Percentiles rank a stretch among this genome's conserved stretches.
These are phyloP conservation scores for Asteroscopus sphinx DNA, from an alignment of 2,888 invertebrate genomes.

Conservation along the genomic window DNA sequence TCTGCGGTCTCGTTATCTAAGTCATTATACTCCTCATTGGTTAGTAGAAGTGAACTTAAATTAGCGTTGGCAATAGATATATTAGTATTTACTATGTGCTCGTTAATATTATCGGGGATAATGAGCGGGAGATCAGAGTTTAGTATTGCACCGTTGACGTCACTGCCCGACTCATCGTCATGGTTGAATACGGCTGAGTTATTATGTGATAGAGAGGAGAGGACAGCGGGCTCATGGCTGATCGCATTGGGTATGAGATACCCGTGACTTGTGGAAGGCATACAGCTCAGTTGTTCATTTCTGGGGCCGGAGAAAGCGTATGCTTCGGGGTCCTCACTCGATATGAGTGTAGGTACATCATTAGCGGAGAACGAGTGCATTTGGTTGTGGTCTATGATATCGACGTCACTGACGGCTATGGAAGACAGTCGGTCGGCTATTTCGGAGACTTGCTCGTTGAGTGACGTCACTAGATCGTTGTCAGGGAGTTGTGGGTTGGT, in stretches of 20 bases:
- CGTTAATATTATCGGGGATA: constrained; percentile 82
- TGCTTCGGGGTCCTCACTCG: constrained; percentile 72
- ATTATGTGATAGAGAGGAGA: constrained; percentile 87
- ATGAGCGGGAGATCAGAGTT: constrained; percentile 79
- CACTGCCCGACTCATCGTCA: constrained; percentile 73
- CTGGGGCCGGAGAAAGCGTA: constrained; percentile 73
- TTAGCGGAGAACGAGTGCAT: constrained; percentile 85
- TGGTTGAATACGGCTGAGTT: constrained; percentile 84
- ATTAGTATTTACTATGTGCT: constrained; percentile 81
- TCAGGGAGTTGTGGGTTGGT: constrained; percentile 81
- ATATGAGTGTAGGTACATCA: constrained; percentile 81
- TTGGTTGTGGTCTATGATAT: constrained; percentile 74
- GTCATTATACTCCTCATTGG: constrained; percentile 83
- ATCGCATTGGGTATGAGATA: constrained; percentile 91
- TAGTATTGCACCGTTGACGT: constrained; percentile 67
- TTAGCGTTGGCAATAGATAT: constrained; percentile 92
- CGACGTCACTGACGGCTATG: constrained; percentile 77
- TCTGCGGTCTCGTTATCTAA: constrained; percentile 66
- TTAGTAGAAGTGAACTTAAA: constrained; percentile 89
- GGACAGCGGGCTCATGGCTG: constrained; percentile 88
- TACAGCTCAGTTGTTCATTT: constrained; percentile 83
- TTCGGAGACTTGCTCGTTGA: constrained; percentile 87
- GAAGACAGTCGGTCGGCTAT: constrained; percentile 85
- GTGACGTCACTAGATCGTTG: constrained; percentile 83
- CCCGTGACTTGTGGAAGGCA: constrained; percentile 91